These are phyloP conservation scores for Artibeus jamaicensis DNA, from an alignment of 2,797 vertebrate genomes.

Conservation along the genomic window DNA sequence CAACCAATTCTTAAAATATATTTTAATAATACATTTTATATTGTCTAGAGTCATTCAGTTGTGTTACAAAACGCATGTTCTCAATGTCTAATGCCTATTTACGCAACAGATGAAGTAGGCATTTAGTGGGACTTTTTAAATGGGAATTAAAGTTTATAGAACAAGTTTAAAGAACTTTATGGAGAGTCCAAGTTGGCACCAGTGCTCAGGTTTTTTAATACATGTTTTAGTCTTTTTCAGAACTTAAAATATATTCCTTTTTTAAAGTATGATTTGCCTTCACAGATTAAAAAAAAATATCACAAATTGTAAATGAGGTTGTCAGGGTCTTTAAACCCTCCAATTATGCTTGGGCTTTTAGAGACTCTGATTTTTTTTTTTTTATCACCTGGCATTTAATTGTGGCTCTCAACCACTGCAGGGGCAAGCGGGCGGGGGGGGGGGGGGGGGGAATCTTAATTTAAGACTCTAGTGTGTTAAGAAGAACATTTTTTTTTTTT, in stretches of 20 bases:
- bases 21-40: constrained; percentile 17
- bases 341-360: constrained; percentile 51
- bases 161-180: constrained; percentile 10
- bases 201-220: constrained; percentile 19
- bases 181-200: not conserved
- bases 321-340: constrained; percentile 24
- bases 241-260: constrained; percentile 25
- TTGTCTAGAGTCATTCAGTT: constrained; percentile 5
- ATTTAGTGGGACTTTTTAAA: not conserved
- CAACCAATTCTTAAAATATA: not conserved
- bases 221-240: constrained; percentile 24
- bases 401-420: constrained; percentile 33
- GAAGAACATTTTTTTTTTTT: constrained; percentile 42
- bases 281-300: not conserved
- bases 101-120: not conserved
- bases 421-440: too few species aligned
- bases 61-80: not conserved
- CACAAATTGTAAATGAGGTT: constrained; percentile 13
- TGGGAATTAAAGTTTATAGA: not conserved
- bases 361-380: not conserved
- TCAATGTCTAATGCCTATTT: not conserved
- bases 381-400: constrained; percentile 26
- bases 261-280: constrained; percentile 45
- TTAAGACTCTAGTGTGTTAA: constrained; percentile 46
- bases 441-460: not conserved